Evolutionary conservation across 2,797 vertebrate species (phyloP), one percentile per base, ranked within the genome.

Genomic region (Mormyrops boulengeri): DNA sequence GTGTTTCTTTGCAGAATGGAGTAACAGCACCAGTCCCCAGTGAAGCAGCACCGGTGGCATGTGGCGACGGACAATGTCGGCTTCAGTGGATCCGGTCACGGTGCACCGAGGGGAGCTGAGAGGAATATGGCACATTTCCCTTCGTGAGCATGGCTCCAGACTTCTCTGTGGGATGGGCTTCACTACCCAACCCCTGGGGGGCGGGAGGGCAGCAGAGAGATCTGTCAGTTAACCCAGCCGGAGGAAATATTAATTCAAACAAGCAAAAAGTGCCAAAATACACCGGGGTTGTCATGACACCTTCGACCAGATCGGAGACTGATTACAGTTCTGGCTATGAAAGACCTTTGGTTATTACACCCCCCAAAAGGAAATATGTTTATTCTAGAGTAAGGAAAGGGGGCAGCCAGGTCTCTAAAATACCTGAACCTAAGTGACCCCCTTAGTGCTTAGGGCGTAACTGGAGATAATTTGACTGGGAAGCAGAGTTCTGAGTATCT

Each of bases 121-220:
- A 88, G 92, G 94, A 94, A 94, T 94, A 92, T 89, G 22, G 91
- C 88, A 91, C 86, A 93, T 94, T 94, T 94, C 93, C 93, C 91
- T 90, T 93, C 92, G 90, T 92, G 92, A 94, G 89, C 89, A 47
- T 66, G 89, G 90, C 91, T 91, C 90, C 91, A 92, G 90, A 90
- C 89, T 17, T 34, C 90, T 88, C 87, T 91, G 91, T 91, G 90
- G 91, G 92, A 92, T 88, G 90, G 87, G 90, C 89, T 92, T 88
- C 92, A 6, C 90, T 85, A 52, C 89, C 57, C 90, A 88, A 49
- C 91, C 86, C 89, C 91, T 89, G 90, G 85, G 73, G 91, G 44
- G 6, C 26, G 26, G 50, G 50, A 0, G 22, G 62, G 55, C 89
- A 92, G 90, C 90, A 55, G 87, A 89, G 88, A 89, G 88, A 91